A percentile compares a stretch with the other conserved stretches of the same genome.
phyloP scores from a whole-genome alignment of 2,888 invertebrate species.

The Odontothrips loti region DNA sequence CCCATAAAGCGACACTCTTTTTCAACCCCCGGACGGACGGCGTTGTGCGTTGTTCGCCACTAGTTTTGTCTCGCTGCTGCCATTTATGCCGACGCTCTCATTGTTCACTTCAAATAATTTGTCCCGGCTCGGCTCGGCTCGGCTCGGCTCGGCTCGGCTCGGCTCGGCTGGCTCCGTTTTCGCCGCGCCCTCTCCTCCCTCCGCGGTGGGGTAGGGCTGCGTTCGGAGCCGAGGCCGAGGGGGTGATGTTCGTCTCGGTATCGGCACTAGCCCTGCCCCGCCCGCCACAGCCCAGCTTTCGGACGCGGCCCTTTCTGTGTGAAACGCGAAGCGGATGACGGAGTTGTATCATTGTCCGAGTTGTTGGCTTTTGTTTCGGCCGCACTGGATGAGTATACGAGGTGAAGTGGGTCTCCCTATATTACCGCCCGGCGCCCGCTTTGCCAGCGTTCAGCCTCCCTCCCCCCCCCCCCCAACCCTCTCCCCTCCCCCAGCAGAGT shows the following conservation, averaged over 20 bases:
- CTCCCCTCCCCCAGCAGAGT: too few relatives aligned
- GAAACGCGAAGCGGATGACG: neutral
- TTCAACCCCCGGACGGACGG: neutral
- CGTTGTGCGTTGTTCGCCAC: neutral
- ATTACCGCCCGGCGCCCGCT: too few relatives aligned
- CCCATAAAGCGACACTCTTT: neutral
- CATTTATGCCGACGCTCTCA: slow-evolving; percentile 6
- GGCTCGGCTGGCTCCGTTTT: neutral
- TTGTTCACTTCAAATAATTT: slow-evolving; percentile 18
- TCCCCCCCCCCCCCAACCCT: too few relatives aligned
- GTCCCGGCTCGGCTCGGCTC: neutral
- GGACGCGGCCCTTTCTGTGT: neutral
- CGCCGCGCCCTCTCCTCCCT: neutral
- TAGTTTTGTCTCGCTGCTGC: slow-evolving; percentile 19
- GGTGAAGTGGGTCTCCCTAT: neutral
- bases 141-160: neutral
- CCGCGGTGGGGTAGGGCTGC: too few relatives aligned
- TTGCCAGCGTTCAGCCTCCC: too few relatives aligned
- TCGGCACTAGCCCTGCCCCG: too few relatives aligned
- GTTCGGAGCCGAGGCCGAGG: too few relatives aligned
- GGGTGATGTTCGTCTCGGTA: too few relatives aligned
- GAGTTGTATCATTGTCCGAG: neutral
- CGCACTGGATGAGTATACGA: neutral
- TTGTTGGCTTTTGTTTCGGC: neutral
- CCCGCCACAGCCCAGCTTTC: too few relatives aligned